A percentile compares a stretch with the other conserved stretches of the same genome.
phyloP scores from a whole-genome alignment of 2,888 invertebrate species.

The Miltochrista miniata region DNA sequence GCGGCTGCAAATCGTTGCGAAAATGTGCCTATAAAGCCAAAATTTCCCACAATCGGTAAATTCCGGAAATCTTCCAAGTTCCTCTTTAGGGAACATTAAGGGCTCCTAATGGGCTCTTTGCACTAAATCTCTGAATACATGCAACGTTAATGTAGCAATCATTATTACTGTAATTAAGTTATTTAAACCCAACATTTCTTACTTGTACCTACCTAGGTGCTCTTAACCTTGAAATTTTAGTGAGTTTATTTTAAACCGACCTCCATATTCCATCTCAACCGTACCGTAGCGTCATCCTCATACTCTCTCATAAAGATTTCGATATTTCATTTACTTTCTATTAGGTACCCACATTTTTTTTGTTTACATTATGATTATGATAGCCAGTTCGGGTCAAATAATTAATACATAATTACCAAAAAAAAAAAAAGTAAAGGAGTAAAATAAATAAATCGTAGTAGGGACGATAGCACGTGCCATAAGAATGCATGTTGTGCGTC shows the following conservation, averaged over 20 bases:
- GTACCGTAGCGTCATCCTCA: no score
- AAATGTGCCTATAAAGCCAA: constrained; percentile 14
- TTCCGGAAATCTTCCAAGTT: constrained; percentile 23
- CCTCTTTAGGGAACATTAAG: constrained; percentile 27
- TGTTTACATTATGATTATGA: no score
- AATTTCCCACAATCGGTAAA: constrained; percentile 18
- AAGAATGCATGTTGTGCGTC: neutral
- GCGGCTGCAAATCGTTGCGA: neutral
- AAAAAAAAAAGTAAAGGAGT: neutral
- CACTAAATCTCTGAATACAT: constrained; percentile 29
- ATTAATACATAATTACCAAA: no score
- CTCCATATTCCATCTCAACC: no score
- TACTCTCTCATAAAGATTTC: no score
- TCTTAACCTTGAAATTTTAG: neutral
- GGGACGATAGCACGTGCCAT: neutral
- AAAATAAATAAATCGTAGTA: neutral
- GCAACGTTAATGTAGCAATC: constrained; percentile 9
- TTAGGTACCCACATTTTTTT: no score
- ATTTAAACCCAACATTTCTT: neutral
- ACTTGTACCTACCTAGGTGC: neutral
- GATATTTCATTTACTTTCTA: no score
- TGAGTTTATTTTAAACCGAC: no score
- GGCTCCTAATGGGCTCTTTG: constrained; percentile 26
- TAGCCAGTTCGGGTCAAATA: no score
- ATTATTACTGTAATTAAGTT: constrained; percentile 31